A percentile compares a stretch with the other conserved stretches of the same genome.
Evolutionary conservation across 1,140 invertebrate species (phyloP).

Genomic region (Drosophila repletoides): DNA sequence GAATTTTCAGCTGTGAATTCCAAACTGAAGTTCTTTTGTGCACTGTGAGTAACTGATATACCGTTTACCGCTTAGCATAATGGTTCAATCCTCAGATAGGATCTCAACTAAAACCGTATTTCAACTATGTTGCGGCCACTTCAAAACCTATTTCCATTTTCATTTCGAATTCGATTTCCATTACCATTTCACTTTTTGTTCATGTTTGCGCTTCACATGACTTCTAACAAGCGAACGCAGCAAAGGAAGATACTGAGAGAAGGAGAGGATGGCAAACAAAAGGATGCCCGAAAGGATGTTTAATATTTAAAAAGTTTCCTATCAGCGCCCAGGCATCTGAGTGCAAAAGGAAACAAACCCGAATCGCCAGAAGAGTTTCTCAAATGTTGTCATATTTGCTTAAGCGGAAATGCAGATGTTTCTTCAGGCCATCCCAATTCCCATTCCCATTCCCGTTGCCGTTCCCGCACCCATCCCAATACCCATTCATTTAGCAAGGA

Average conservation of each 20-base stretch:
- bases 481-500: constrained; percentile 4
- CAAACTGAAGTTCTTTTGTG: constrained; percentile 9
- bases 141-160: constrained; percentile 28
- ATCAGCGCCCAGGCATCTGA: constrained; percentile 47
- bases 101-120: constrained; percentile 13
- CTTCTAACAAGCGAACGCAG: constrained; percentile 29
- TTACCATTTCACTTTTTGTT: constrained; percentile 12
- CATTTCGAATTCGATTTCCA: constrained; percentile 16
- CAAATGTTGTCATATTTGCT: constrained; percentile 59
- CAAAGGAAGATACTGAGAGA: not conserved
- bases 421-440: not conserved
- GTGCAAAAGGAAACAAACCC: not conserved
- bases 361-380: constrained; percentile 41
- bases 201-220: constrained; percentile 69
- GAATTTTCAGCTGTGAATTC: not conserved
- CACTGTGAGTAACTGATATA: constrained; percentile 53
- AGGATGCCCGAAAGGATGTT: constrained; percentile 68
- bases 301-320: constrained; percentile 56
- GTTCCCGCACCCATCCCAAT: too few species aligned
- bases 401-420: constrained; percentile 77
- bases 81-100: constrained; percentile 14
- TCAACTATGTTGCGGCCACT: constrained; percentile 4
- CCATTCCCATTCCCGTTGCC: not conserved
- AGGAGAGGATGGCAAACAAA: constrained; percentile 36
- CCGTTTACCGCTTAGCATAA: constrained; percentile 64